Conservation (phyloP, 2,797 vertebrate genomes). For the Orestias chungarensis region DNA sequence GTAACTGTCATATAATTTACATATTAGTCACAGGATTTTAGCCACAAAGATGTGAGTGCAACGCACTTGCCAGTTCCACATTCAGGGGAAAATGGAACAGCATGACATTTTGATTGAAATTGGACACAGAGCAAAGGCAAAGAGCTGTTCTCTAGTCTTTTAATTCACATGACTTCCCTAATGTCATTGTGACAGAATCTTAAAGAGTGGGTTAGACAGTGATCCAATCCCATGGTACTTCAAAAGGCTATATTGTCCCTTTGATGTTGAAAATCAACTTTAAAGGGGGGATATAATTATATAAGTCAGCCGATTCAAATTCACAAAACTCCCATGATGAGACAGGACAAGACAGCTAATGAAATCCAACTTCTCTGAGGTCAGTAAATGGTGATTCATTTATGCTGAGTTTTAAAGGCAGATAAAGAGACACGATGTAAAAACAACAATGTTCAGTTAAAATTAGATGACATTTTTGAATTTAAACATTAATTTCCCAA, state of each 20-base stretch:
- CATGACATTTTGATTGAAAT: slow-evolving; percentile 77
- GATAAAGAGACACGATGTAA: slow-evolving; percentile 24
- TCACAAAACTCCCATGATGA: slow-evolving; percentile 72
- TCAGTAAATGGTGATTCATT: slow-evolving; percentile 53
- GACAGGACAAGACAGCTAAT: slow-evolving; percentile 61
- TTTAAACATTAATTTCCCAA: slow-evolving; percentile 17
- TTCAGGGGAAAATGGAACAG: slow-evolving; percentile 70
- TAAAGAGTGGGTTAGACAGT: slow-evolving; percentile 80
- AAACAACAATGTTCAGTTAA: slow-evolving; percentile 31
- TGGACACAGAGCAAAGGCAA: slow-evolving; percentile 76
- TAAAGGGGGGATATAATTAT: slow-evolving; percentile 82
- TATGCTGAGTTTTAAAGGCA: slow-evolving; percentile 33
- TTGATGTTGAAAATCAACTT: slow-evolving; percentile 85
- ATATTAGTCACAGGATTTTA: slow-evolving; percentile 71
- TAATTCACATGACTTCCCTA: slow-evolving; percentile 80
- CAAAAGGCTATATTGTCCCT: slow-evolving; percentile 84
- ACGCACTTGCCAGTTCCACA: slow-evolving; percentile 70
- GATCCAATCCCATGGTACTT: slow-evolving; percentile 85
- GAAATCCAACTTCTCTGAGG: slow-evolving; percentile 61
- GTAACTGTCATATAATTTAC: slow-evolving; percentile 64
- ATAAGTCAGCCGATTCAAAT: slow-evolving; percentile 76
- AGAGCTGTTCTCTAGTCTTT: slow-evolving; percentile 72
- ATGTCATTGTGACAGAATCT: slow-evolving; percentile 81
- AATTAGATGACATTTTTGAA: slow-evolving; percentile 7
- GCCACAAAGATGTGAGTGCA: slow-evolving; percentile 66